These are phyloP conservation scores for Caradrina clavipalpis DNA, from an alignment of 2,888 invertebrate species.

Conservation along the genomic window DNA sequence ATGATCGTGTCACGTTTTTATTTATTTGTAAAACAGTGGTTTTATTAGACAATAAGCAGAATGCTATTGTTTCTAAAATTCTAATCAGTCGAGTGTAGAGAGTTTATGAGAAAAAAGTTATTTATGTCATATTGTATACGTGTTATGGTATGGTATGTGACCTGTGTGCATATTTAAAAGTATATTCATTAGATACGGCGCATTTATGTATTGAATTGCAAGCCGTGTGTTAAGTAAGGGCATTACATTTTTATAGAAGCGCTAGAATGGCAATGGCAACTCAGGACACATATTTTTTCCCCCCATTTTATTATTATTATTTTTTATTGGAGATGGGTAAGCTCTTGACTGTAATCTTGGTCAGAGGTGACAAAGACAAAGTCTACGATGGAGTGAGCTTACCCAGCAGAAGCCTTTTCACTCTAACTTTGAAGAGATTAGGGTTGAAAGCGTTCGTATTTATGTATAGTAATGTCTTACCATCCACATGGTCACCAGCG, in stretches of 20 bases:
- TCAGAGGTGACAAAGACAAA: too few species aligned
- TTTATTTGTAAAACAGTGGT: constrained; percentile 71
- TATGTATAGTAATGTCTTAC: constrained; percentile 67
- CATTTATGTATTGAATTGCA: neutral
- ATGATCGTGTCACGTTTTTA: constrained; percentile 32
- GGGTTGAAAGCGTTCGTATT: too few species aligned
- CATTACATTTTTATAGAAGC: neutral
- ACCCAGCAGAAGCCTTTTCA: too few species aligned
- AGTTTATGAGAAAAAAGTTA: constrained; percentile 69
- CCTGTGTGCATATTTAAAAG: too few species aligned
- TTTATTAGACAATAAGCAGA: constrained; percentile 65
- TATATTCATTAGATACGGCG: too few species aligned
- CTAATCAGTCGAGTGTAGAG: constrained; percentile 66
- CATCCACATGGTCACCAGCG: constrained; percentile 80
- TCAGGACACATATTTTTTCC: neutral
- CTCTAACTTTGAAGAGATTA: too few species aligned
- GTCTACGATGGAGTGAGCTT: too few species aligned
- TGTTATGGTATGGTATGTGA: constrained; percentile 10
- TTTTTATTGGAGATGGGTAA: too few species aligned
- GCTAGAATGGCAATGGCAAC: neutral
- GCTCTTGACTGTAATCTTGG: too few species aligned
- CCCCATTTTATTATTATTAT: too few species aligned
- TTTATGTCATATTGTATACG: constrained; percentile 22
- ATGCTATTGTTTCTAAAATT: constrained; percentile 76
- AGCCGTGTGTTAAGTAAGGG: neutral